Conservation (phyloP, 2,113 vertebrate species). For the Chaenocephalus aceratus region DNA sequence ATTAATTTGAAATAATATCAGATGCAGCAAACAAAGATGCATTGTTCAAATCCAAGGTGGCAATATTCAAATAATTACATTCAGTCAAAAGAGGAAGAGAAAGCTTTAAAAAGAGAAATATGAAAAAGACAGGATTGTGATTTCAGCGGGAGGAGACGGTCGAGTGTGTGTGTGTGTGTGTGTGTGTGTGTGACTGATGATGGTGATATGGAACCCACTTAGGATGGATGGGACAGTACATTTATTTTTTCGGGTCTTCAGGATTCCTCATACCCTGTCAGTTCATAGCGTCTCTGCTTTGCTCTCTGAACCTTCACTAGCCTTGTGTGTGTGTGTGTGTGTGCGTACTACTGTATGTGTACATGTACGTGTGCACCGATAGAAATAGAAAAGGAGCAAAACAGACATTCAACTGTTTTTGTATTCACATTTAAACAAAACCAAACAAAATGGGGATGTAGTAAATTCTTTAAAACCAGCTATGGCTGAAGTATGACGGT, state of each 20-base stretch:
- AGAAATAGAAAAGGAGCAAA: too few species aligned
- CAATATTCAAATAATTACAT: constrained; percentile 78
- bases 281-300: constrained; percentile 49
- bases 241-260: constrained; percentile 56
- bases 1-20: constrained; percentile 77
- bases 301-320: constrained; percentile 47
- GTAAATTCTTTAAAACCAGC: too few species aligned
- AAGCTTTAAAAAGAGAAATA: constrained; percentile 34
- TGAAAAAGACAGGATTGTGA: constrained; percentile 19
- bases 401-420: too few species aligned
- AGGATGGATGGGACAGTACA: constrained; percentile 50
- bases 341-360: too few species aligned
- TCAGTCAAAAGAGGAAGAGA: constrained; percentile 70
- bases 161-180: constrained; percentile 7
- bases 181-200: constrained; percentile 36
- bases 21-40: constrained; percentile 79
- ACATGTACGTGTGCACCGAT: too few species aligned
- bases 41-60: constrained; percentile 73
- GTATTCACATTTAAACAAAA: too few species aligned
- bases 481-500: too few species aligned
- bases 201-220: constrained; percentile 20
- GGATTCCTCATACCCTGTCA: constrained; percentile 25
- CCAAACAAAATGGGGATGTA: too few species aligned
- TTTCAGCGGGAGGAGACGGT: constrained; percentile 29
- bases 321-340: not conserved